Evolutionary conservation across 2,113 vertebrate species (phyloP), one percentile per base, ranked within the genome.

Genomic region (Peromyscus maniculatus): DNA sequence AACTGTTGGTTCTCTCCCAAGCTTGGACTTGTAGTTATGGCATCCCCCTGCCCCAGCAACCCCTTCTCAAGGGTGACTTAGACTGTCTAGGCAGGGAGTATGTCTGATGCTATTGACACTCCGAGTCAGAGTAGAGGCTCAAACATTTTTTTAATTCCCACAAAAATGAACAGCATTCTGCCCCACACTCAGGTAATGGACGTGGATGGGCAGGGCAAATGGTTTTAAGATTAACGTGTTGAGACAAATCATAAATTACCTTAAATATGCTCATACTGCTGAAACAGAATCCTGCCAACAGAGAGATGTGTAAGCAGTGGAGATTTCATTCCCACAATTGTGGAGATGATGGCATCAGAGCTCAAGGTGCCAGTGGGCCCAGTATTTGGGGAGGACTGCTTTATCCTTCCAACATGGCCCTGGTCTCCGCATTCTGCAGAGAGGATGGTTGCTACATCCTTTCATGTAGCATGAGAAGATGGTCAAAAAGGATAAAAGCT

Each of bases 171-270:
- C 22, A 96, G 72, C 15, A 39, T 78, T 94, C 43, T 74, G 88
- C 86, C 93, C 49, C 86, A 75, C 28, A 83, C 59, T 82, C 9
- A 26, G 11, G 8, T 64, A 46, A 88, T 28, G 8, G 82, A 43
- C 13, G 3, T 91, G 77, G n/a, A 7, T 89, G 13, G 43, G 43
- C 33, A 59, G 55, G 49, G 89, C 62, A 43, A 93, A 52, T 75
- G 59, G 3, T 80, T 97, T 95, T 96, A 82, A 82, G 28, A 49
- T 93, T 16, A 83, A 55, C 26, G n/a, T 10, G 43, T 33, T 67
- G 39, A 39, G 72, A 67, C 77, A 89, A 39, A 46, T 39, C 78
- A 72, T 82, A 31, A 74, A 36, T 55, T 75, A 39, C 33, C 75
- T 82, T 75, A 13, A 83, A 82, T 67, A 83, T 72, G 5, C 46